Conservation (phyloP, 2,113 vertebrate species). For the Orycteropus afer region DNA sequence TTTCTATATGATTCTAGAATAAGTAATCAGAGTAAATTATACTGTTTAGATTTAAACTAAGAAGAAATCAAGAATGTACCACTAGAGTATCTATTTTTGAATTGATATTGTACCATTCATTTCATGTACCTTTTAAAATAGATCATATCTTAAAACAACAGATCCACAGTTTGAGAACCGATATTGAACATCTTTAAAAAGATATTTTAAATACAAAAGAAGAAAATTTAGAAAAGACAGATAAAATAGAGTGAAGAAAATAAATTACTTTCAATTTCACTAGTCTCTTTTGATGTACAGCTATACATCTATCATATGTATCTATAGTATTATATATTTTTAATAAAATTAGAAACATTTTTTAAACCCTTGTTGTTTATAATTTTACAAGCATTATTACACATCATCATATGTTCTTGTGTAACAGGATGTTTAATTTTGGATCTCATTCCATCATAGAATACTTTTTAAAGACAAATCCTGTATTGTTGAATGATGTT, state of each 20-base stretch:
- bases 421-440: background rate
- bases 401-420: background rate
- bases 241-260: constrained; percentile 5
- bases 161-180: background rate
- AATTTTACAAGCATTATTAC: background rate
- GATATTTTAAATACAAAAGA: constrained; percentile 20
- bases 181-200: constrained; percentile 10
- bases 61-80: constrained; percentile 29
- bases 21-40: constrained; percentile 16
- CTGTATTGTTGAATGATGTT: background rate
- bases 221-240: constrained; percentile 7
- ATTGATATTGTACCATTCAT: constrained; percentile 14
- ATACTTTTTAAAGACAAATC: constrained; percentile 7
- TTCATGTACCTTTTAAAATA: background rate
- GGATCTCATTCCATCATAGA: background rate
- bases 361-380: constrained; percentile 24
- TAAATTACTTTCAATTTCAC: background rate
- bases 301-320: background rate
- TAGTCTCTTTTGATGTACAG: background rate
- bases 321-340: background rate
- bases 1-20: background rate
- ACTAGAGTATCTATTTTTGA: constrained; percentile 39
- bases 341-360: constrained; percentile 23
- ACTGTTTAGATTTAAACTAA: constrained; percentile 6
- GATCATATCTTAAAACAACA: background rate